Base-by-base conservation (phyloP, 2,113 vertebrate genomes). In the Mionectes macconnelli region DNA sequence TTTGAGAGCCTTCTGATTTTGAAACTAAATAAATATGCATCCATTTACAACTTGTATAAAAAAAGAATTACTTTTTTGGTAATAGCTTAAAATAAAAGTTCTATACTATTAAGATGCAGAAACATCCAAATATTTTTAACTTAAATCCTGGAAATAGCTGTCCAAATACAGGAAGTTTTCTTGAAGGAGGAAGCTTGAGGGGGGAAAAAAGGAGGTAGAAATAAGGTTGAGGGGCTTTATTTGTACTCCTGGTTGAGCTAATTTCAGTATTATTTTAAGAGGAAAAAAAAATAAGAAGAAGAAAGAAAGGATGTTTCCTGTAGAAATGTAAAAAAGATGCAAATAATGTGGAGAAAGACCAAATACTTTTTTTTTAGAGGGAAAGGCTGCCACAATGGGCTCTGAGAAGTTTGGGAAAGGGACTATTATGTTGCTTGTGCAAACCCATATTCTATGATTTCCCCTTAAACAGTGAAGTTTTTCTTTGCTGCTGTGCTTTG, bases 401-500 rank as follows among this genome's bases (percentile, higher is more conserved):
- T 91, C 50, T 94, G 87, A 93, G 44, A 94, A 90, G 37, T 80
- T 93, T 94, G 69, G 82, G 91, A 93, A 94, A 88, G 52, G 50
- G 49, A 76, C 35, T 95, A 92, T 85, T 93, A 86, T 82, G 37
- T 86, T 97, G 70, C 90, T 77, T 86, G 5, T 93, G 81, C 53
- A 90, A 93, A 77, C n/a, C 18, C 44, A 62, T 77, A 68, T 66
- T 95, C 16, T 81, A 60, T 62, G 47, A 91, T 95, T 92, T 96
- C 68, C 74, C 80, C 93, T 94, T 93, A 92, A 87, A 94, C 88
- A 96, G 50, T 62, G 82, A 92, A 78, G 60, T 79, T 95, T 96
- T 95, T 92, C 89, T 94, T 95, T 92, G 37, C 92, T 96, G 78
- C 47, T 81, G 6, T 94, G 81, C 96, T 96, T 83, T 93, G 86